Conservation (phyloP, 2,113 vertebrate genomes). For the Laticauda laticaudata region DNA sequence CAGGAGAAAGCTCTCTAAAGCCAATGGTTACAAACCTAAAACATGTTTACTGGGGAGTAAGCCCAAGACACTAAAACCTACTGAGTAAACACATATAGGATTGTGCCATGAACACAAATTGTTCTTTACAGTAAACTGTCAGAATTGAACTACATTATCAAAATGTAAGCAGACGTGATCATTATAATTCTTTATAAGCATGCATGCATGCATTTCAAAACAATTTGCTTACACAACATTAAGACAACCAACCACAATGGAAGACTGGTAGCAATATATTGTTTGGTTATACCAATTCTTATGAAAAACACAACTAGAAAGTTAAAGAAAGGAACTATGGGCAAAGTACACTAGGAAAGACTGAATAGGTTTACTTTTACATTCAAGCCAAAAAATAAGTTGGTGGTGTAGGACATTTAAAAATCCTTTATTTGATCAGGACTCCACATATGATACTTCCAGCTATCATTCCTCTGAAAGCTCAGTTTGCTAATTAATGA, state of each 20-base stretch:
- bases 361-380: constrained; percentile 51
- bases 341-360: constrained; percentile 55
- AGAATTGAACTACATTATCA: constrained; percentile 53
- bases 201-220: constrained; percentile 54
- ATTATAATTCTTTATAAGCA: constrained; percentile 56
- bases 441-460: constrained; percentile 40
- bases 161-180: constrained; percentile 54
- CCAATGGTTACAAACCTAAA: neutral
- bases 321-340: constrained; percentile 50
- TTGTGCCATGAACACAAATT: constrained; percentile 29
- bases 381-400: constrained; percentile 47
- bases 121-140: constrained; percentile 51
- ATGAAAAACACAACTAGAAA: constrained; percentile 37
- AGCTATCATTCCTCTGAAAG: constrained; percentile 51
- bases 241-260: constrained; percentile 34
- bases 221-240: constrained; percentile 43
- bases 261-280: constrained; percentile 34
- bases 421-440: constrained; percentile 41
- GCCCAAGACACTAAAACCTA: neutral
- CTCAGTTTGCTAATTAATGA: constrained; percentile 33
- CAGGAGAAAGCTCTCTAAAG: constrained; percentile 47
- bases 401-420: constrained; percentile 4
- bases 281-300: constrained; percentile 36
- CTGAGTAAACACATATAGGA: neutral
- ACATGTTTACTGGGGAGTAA: neutral